Percentiles rank a stretch among this genome's conserved stretches.
These are phyloP conservation scores for Nannoperca australis DNA, from an alignment of 2,797 vertebrate species.

Conservation along the genomic window DNA sequence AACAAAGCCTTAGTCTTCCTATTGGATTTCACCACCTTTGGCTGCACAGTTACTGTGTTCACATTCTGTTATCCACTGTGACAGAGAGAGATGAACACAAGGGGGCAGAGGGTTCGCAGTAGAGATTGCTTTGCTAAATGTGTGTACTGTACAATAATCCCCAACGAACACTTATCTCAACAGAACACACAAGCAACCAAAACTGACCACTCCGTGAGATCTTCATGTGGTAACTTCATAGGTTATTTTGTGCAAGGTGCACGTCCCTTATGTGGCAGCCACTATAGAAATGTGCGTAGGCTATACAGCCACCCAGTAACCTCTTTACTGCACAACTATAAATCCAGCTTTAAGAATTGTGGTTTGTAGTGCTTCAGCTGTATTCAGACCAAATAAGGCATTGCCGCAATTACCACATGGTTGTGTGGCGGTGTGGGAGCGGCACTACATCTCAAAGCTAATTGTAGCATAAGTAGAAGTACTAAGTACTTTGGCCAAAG, in stretches of 20 bases:
- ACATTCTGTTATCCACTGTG: neutral
- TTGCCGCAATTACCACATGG: too few relatives aligned
- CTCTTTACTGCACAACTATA: neutral
- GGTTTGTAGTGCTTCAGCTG: neutral
- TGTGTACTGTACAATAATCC: neutral
- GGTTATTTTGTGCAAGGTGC: neutral
- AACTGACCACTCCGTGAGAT: neutral
- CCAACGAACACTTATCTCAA: neutral
- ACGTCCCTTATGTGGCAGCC: neutral
- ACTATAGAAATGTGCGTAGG: neutral
- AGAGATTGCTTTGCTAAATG: constrained; percentile 16
- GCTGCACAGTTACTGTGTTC: neutral
- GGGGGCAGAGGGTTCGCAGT: neutral
- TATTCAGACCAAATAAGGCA: too few relatives aligned
- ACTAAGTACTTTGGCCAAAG: too few relatives aligned
- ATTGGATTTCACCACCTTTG: too few relatives aligned
- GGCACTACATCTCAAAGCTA: too few relatives aligned
- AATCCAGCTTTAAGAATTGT: neutral
- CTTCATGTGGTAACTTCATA: neutral
- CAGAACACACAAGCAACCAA: neutral
- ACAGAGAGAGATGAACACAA: neutral
- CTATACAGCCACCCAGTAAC: neutral
- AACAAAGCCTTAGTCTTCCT: too few relatives aligned
- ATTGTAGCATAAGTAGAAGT: too few relatives aligned
- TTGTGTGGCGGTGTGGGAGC: too few relatives aligned